phyloP scores from a whole-genome alignment of 1,140 invertebrate species.

The Papilio machaon region DNA sequence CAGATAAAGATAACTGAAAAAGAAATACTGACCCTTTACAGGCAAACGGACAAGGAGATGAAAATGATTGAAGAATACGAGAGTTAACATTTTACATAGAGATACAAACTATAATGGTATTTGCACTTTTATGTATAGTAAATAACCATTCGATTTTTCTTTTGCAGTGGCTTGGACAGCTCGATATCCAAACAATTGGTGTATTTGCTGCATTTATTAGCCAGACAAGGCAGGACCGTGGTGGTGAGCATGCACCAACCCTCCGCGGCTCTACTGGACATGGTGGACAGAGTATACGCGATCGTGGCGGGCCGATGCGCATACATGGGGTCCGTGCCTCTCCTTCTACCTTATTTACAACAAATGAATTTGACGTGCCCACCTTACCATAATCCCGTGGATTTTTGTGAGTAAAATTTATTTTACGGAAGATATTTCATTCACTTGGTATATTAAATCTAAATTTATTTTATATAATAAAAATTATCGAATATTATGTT shows the following conservation, averaged over 20 bases:
- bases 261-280: constrained; percentile 91
- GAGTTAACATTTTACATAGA: too few relatives aligned
- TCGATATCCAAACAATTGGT: constrained; percentile 95
- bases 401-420: constrained; percentile 88
- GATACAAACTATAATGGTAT: too few relatives aligned
- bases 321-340: constrained; percentile 89
- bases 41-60: too few relatives aligned
- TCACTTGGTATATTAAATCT: not conserved
- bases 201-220: constrained; percentile 89
- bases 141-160: constrained; percentile 23
- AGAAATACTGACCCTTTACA: too few relatives aligned
- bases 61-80: too few relatives aligned
- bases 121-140: too few relatives aligned
- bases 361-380: constrained; percentile 90
- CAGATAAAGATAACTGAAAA: too few relatives aligned
- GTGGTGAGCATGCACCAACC: constrained; percentile 97
- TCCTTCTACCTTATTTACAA: constrained; percentile 90
- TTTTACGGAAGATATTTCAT: not conserved
- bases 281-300: constrained; percentile 95
- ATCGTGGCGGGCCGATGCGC: constrained; percentile 91
- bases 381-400: constrained; percentile 94
- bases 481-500: not conserved
- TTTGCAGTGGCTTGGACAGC: constrained; percentile 93
- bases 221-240: constrained; percentile 93
- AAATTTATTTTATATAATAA: not conserved